These are phyloP conservation scores for Apostichopus japonicus DNA, from an alignment of 35 echinoderm and acorn worm species.

Conservation along the genomic window DNA sequence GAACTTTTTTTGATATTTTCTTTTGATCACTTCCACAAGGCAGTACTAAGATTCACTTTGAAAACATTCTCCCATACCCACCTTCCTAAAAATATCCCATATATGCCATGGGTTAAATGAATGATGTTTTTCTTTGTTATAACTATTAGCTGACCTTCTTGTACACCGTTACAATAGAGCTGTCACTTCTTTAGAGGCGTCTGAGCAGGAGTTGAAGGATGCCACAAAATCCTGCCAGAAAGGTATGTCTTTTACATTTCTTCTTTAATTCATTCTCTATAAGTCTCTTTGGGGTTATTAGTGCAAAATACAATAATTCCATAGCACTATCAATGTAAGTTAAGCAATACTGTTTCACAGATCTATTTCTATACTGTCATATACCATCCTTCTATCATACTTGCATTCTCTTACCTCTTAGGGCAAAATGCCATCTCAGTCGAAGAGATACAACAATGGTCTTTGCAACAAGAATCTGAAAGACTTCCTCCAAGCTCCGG, in stretches of 20 bases:
- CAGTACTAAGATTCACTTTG: too few relatives aligned
- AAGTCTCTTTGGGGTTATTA: not conserved
- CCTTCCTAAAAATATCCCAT: too few relatives aligned
- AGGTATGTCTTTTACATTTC: not conserved
- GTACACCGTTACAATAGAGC: not conserved
- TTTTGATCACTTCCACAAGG: too few relatives aligned
- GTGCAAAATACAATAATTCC: too few relatives aligned
- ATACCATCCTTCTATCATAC: not conserved
- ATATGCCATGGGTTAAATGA: too few relatives aligned
- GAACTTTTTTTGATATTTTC: too few relatives aligned
- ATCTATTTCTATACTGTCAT: not conserved
- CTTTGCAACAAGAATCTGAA: not conserved
- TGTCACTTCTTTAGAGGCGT: not conserved
- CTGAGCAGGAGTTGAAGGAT: constrained; percentile 9
- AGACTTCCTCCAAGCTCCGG: not conserved
- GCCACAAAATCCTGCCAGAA: constrained; percentile 8
- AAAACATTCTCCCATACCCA: too few relatives aligned
- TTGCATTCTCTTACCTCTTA: not conserved
- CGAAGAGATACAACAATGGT: constrained; percentile 1
- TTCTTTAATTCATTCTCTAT: not conserved
- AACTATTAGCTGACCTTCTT: not conserved
- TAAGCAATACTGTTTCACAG: not conserved
- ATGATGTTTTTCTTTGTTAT: too few relatives aligned
- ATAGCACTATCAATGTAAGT: too few relatives aligned
- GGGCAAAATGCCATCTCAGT: not conserved